Evolutionary conservation across 2,797 vertebrate species (phyloP), one percentile per base, ranked within the genome.

Genomic region (Rhincodon typus): DNA sequence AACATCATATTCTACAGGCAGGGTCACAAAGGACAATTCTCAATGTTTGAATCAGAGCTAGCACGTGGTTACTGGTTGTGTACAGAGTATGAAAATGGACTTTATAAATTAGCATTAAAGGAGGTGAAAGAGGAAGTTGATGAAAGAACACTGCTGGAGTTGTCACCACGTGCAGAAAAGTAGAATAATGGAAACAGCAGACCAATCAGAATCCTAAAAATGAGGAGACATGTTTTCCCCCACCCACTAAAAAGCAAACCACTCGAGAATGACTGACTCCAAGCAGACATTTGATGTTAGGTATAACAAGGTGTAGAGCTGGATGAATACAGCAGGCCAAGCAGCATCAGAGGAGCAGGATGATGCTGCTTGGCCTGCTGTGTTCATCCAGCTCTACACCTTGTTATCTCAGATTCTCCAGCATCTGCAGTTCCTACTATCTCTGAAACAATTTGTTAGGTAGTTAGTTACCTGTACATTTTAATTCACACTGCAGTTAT

Each of bases 101-200:
- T 93, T 69, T 93, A 42, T 93, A 93, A 93, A 69, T 93, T 93
- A 93, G 90, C 62, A 7, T 93, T 93, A 38, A 93, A 67, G 90
- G 23, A 93, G 8, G 21, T 38, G 21, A 79, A 34, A 10, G 13
- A 0, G 25, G 30, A 66, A 4, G 42, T 25, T 8, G 90, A 93
- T 42, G 90, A 93, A 93, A 23, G 3, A 4, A 42, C 21, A 25
- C n/a, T 42, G 6, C 38, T 93, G 3, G 19, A 42, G 21, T 38
- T 93, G n/a, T 23, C 30, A 62, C 1, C 1, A 17, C 19, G 27
- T 3, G 0, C 3, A 1, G 1, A 30, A 66, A 17, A 30, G 0
- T 34, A n/a, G 53, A 53, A 6, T 10, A 53, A 6, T 13, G 12
- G 30, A 1, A 38, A 8, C n/a, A 25, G 8, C 19, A 7, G 19